Conservation (phyloP, 1,140 invertebrate species). For the Lineus longissimus region DNA sequence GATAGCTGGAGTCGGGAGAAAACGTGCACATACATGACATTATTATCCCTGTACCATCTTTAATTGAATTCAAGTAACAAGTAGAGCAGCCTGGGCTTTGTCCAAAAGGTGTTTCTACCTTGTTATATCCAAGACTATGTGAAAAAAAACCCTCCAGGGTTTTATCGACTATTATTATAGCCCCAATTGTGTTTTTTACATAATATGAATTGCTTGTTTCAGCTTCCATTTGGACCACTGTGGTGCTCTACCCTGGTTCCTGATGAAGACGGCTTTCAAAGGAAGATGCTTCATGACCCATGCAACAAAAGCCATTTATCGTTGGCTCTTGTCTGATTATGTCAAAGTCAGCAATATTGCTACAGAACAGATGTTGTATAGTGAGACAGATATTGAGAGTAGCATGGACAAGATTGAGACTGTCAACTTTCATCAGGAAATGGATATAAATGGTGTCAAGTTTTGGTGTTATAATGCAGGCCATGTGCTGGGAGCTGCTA, state of each 20-base stretch:
- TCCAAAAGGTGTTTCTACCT: no score
- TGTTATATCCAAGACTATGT: no score
- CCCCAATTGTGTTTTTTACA: no score
- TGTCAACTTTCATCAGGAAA: constrained; percentile 96
- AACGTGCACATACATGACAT: neutral
- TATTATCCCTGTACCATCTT: neutral
- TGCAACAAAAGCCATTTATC: constrained; percentile 98
- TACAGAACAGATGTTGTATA: constrained; percentile 96
- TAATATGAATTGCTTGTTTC: constrained; percentile 11
- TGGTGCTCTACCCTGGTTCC: constrained; percentile 96
- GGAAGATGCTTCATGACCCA: constrained; percentile 99
- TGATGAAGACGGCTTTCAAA: constrained; percentile 95
- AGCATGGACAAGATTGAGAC: constrained; percentile 99
- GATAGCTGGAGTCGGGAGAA: neutral
- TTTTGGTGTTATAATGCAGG: constrained; percentile 98
- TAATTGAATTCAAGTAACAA: neutral
- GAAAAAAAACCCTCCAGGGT: no score
- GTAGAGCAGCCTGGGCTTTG: no score
- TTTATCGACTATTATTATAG: no score
- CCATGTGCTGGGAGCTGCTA: constrained; percentile 96
- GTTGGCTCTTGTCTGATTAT: constrained; percentile 97
- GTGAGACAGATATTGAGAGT: constrained; percentile 91
- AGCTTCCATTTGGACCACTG: constrained; percentile 97
- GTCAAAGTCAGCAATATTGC: constrained; percentile 99
- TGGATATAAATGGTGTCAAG: constrained; percentile 91